Evolutionary conservation across 2,888 invertebrate genomes (phyloP).

Genomic region (Limnephilus rhombicus): DNA sequence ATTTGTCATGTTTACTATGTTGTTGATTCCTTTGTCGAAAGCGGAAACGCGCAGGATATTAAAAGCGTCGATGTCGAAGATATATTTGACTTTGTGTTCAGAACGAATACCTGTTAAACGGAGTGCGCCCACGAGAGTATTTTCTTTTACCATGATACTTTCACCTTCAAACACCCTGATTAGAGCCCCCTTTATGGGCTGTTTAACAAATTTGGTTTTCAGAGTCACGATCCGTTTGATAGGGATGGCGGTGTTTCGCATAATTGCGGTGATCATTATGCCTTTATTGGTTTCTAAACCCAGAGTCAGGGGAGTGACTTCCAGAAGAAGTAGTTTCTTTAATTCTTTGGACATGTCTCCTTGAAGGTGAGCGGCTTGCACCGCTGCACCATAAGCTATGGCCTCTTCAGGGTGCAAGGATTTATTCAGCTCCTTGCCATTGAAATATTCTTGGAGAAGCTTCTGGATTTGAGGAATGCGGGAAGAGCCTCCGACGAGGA

Average conservation of each 20-base stretch:
- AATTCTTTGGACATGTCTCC: conserved; percentile 93
- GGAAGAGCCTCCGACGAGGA: conserved; percentile 97
- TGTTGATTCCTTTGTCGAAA: conserved; percentile 93
- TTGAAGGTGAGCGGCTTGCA: conserved; percentile 94
- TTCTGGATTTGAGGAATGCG: conserved; percentile 95
- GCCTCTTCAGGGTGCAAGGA: conserved; percentile 98
- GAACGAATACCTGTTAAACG: conserved; percentile 98
- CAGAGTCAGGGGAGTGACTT: conserved; percentile 93
- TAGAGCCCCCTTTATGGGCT: conserved; percentile 69
- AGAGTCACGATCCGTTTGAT: conserved; percentile 91
- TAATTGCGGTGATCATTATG: conserved; percentile 97
- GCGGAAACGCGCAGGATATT: conserved; percentile 98
- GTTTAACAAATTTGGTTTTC: not conserved
- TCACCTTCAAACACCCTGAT: conserved; percentile 93
- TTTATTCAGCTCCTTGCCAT: conserved; percentile 97
- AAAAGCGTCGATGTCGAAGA: conserved; percentile 95
- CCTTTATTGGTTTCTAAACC: conserved; percentile 95
- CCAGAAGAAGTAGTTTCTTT: conserved; percentile 93
- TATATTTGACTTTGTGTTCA: conserved; percentile 87
- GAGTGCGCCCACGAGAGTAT: conserved; percentile 97
- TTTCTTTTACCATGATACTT: conserved; percentile 96
- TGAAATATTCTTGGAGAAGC: conserved; percentile 97
- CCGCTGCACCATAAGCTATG: conserved; percentile 80
- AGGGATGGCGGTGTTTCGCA: conserved; percentile 97
- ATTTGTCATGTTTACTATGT: conserved; percentile 94